Conservation (phyloP, 2,888 invertebrate species). For the Melinopterus prodromus region DNA sequence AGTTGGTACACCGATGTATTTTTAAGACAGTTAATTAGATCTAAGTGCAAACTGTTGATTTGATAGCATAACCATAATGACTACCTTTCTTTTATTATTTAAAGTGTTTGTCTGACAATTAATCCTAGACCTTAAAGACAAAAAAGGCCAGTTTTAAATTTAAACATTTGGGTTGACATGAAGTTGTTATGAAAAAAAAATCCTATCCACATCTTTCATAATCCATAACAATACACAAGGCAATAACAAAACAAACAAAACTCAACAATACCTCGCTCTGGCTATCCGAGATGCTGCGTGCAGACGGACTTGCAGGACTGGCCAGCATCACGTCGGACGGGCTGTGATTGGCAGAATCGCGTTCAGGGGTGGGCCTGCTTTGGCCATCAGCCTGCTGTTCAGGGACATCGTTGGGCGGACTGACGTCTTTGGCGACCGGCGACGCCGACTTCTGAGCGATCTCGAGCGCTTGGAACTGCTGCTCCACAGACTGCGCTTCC, state of each 20-base stretch:
- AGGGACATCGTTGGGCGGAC: conserved; percentile 29
- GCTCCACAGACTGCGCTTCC: conserved; percentile 35
- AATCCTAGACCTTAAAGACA: too few relatives aligned
- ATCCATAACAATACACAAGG: background rate
- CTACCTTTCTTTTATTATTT: too few relatives aligned
- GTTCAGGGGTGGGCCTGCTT: conserved; percentile 51
- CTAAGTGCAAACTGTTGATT: too few relatives aligned
- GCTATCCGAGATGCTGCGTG: conserved; percentile 74
- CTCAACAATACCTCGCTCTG: conserved; percentile 65
- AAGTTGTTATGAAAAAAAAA: too few relatives aligned
- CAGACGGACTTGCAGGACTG: conserved; percentile 64
- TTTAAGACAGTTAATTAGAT: too few relatives aligned
- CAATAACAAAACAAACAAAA: conserved; percentile 15
- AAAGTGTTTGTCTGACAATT: too few relatives aligned
- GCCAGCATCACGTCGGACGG: conserved; percentile 75
- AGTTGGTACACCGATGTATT: too few relatives aligned
- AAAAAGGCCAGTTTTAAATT: too few relatives aligned
- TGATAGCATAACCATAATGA: too few relatives aligned
- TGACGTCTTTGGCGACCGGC: conserved; percentile 24
- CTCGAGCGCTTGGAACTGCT: conserved; percentile 17
- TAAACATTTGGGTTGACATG: too few relatives aligned
- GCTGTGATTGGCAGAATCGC: conserved; percentile 83
- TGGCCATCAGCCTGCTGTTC: conserved; percentile 35
- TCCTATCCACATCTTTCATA: too few relatives aligned
- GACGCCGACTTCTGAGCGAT: conserved; percentile 49